Percentiles rank a stretch among this genome's conserved stretches.
Evolutionary conservation across 1,140 invertebrate species (phyloP).

Genomic region (Drosophila quadrilineata): DNA sequence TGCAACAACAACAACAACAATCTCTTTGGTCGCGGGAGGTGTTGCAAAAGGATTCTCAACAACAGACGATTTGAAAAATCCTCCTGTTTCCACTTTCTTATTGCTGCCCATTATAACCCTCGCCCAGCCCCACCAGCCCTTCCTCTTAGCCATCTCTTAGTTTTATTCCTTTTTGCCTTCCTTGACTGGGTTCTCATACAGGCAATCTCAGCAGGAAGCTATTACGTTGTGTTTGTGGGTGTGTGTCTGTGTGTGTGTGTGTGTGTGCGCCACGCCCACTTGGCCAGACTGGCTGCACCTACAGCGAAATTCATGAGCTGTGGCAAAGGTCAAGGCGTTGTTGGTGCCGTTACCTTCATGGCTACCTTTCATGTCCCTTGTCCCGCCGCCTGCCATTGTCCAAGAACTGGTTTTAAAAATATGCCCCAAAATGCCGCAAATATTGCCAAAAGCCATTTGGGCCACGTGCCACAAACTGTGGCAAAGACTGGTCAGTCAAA

Average conservation of each 20-base stretch:
- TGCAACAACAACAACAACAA: slow-evolving; percentile 14
- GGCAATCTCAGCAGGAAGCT: slow-evolving; percentile 32
- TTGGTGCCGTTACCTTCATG: slow-evolving; percentile 10
- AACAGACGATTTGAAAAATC: slow-evolving; percentile 33
- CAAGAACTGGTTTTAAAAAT: slow-evolving; percentile 39
- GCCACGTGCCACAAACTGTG: slow-evolving; percentile 20
- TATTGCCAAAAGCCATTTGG: slow-evolving; percentile 38
- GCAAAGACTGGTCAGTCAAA: slow-evolving; percentile 14
- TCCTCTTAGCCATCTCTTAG: not conserved
- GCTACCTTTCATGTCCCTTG: not conserved
- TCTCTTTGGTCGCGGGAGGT: slow-evolving; percentile 13
- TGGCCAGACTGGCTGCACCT: slow-evolving; percentile 19
- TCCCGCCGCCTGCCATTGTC: not conserved
- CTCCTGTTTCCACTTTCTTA: slow-evolving; percentile 3
- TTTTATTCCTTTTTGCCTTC: not conserved
- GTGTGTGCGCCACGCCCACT: slow-evolving; percentile 25
- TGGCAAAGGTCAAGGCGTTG: slow-evolving; percentile 65
- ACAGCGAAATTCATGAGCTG: slow-evolving; percentile 35
- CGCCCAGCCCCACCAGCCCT: not conserved
- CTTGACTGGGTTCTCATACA: too few species aligned
- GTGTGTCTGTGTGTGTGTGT: too few species aligned
- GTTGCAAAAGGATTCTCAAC: slow-evolving; percentile 41
- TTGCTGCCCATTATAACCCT: not conserved
- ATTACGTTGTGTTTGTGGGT: slow-evolving; percentile 42
- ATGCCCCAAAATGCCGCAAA: slow-evolving; percentile 37